A percentile compares a stretch with the other conserved stretches of the same genome.
Evolutionary conservation across 2,797 vertebrate species (phyloP).

Genomic region (Phataginus tetradactyla): DNA sequence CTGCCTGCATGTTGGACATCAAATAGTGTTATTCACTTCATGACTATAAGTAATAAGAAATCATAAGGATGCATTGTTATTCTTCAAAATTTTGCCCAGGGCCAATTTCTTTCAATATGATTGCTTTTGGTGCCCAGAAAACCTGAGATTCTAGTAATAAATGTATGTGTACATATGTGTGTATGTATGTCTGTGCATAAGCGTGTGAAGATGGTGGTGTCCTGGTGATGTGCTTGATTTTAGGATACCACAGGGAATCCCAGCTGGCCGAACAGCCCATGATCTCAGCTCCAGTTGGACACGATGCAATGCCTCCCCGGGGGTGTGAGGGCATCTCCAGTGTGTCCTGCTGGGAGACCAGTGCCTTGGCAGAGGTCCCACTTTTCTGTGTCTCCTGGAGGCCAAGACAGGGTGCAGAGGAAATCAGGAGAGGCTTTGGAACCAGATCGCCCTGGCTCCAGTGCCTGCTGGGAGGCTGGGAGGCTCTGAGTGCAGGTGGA

Average conservation of each 20-base stretch:
- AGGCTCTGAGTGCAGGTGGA: not conserved
- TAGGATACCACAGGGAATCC: not conserved
- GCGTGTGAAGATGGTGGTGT: too few relatives aligned
- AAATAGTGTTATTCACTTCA: accelerated
- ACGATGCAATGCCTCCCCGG: accelerated
- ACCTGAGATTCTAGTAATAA: not conserved
- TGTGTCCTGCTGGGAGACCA: not conserved
- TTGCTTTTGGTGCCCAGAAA: not conserved
- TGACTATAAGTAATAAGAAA: not conserved
- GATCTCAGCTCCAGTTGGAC: not conserved
- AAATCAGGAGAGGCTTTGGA: not conserved
- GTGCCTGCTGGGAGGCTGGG: accelerated
- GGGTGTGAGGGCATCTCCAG: too few relatives aligned
- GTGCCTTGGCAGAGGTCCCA: too few relatives aligned
- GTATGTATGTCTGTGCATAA: accelerated
- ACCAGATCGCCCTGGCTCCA: not conserved
- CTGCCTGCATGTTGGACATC: not conserved
- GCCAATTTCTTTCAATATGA: not conserved
- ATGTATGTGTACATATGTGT: accelerated
- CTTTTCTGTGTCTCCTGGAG: accelerated
- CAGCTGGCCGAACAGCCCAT: accelerated
- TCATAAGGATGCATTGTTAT: not conserved
- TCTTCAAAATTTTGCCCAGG: not conserved
- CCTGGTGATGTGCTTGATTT: not conserved
- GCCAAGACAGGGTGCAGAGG: not conserved